These are phyloP conservation scores for Dorcus parallelipipedus DNA, from an alignment of 2,888 invertebrate species.

Conservation along the genomic window DNA sequence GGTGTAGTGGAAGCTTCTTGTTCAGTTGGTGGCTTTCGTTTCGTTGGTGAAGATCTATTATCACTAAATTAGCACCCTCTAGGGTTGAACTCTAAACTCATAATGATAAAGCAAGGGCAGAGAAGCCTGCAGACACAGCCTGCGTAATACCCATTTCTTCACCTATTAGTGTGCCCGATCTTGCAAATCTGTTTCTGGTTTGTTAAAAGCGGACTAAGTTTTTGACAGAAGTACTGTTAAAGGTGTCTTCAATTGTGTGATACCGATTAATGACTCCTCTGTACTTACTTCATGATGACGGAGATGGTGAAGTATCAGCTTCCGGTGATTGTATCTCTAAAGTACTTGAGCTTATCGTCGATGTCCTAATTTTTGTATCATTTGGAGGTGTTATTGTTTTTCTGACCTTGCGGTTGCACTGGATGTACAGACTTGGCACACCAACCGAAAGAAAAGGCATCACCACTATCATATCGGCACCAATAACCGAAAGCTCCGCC, in stretches of 20 bases:
- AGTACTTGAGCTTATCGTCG: constrained; percentile 23
- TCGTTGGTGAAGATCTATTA: constrained; percentile 17
- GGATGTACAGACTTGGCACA: constrained; percentile 90
- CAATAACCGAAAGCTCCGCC: constrained; percentile 97
- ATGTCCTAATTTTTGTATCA: constrained; percentile 56
- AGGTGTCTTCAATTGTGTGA: constrained; percentile 30
- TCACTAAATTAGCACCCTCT: constrained; percentile 32
- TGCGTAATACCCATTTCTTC: constrained; percentile 45
- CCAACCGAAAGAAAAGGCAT: constrained; percentile 97
- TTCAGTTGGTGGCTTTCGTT: constrained; percentile 51
- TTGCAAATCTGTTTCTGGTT: constrained; percentile 43
- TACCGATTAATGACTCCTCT: constrained; percentile 53
- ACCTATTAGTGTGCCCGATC: constrained; percentile 39
- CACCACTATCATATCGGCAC: constrained; percentile 89
- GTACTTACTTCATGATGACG: constrained; percentile 53
- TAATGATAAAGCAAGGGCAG: constrained; percentile 48
- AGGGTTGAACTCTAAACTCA: constrained; percentile 36
- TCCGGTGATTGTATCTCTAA: constrained; percentile 43
- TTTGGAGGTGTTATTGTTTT: constrained; percentile 64
- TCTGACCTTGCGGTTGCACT: constrained; percentile 86
- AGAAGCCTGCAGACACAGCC: constrained; percentile 15
- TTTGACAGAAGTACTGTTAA: too few species aligned
- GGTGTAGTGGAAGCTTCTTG: constrained; percentile 66
- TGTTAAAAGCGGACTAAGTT: constrained; percentile 38
- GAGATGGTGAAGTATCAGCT: constrained; percentile 48